These are phyloP conservation scores for Rousettus leschenaultii DNA, from an alignment of 2,113 vertebrate species.

Conservation along the genomic window DNA sequence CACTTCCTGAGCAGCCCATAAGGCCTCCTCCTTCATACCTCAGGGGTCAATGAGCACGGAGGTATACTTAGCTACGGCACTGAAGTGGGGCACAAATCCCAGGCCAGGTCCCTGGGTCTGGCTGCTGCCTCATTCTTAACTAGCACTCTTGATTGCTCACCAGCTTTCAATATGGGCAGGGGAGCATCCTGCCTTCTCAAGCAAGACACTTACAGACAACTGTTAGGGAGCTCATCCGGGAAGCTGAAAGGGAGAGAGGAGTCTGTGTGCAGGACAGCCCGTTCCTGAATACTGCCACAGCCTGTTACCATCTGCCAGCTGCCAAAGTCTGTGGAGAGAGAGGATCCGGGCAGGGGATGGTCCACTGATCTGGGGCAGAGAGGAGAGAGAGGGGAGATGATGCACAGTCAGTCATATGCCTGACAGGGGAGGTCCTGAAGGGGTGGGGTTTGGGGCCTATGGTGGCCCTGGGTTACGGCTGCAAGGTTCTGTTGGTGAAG, in stretches of 20 bases:
- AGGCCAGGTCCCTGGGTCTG: not conserved
- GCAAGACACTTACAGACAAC: slow-evolving; percentile 92
- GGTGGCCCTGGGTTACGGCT: not conserved
- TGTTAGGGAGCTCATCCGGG: slow-evolving; percentile 92
- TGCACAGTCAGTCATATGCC: slow-evolving; percentile 63
- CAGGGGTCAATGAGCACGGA: not conserved
- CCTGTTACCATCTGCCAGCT: slow-evolving; percentile 99
- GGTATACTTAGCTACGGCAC: not conserved
- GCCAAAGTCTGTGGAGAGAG: slow-evolving; percentile 97
- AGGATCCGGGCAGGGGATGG: slow-evolving; percentile 93
- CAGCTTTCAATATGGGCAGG: slow-evolving; percentile 46
- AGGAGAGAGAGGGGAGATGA: slow-evolving; percentile 82
- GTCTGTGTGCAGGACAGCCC: slow-evolving; percentile 88
- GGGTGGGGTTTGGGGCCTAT: fast-evolving
- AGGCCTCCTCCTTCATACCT: not conserved
- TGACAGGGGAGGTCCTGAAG: slow-evolving; percentile 37
- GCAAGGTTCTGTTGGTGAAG: not conserved
- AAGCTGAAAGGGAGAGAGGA: slow-evolving; percentile 94
- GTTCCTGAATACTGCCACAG: slow-evolving; percentile 97
- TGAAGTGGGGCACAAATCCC: not conserved
- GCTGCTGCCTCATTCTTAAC: not conserved
- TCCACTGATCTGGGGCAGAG: slow-evolving; percentile 92
- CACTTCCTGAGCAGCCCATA: not conserved
- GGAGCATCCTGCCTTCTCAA: slow-evolving; percentile 69
- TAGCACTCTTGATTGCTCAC: not conserved